A percentile compares a stretch with the other conserved stretches of the same genome.
Evolutionary conservation across 2,888 invertebrate genomes (phyloP).

Genomic region (Acanthopleura granulata): DNA sequence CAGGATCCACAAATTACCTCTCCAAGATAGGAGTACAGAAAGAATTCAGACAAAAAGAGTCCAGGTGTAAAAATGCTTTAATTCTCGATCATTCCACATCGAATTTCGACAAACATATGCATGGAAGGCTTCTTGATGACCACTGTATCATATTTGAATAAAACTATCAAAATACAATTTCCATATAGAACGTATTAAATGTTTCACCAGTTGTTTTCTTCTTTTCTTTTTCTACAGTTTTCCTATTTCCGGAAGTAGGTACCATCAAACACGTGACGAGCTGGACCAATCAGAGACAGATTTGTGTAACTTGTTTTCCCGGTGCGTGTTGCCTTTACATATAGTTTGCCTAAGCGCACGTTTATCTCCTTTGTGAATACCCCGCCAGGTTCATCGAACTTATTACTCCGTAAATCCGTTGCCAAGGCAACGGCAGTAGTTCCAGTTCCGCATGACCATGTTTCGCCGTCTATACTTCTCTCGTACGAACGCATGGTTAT

Average conservation of each 20-base stretch:
- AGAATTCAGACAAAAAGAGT: no score
- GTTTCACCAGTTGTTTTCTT: no score
- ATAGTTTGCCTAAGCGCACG: conserved; percentile 30
- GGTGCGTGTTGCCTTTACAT: conserved; percentile 23
- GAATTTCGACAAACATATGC: no score
- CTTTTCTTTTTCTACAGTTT: no score
- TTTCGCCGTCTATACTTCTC: conserved; percentile 44
- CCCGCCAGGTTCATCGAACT: not conserved
- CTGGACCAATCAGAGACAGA: conserved; percentile 30
- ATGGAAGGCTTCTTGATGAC: no score
- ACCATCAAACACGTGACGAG: conserved; percentile 35
- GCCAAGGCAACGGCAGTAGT: conserved; percentile 38
- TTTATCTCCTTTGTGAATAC: not conserved
- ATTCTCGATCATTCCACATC: no score
- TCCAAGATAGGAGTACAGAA: no score
- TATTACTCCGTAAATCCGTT: not conserved
- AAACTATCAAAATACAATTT: no score
- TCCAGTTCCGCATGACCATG: conserved; percentile 48
- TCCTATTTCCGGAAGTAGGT: not conserved
- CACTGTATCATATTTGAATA: no score
- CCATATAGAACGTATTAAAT: no score
- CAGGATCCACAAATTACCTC: no score
- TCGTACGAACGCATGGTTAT: conserved; percentile 41
- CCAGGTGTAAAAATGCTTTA: no score
- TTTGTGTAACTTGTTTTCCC: conserved; percentile 16